phyloP scores from a whole-genome alignment of 1,140 invertebrate genomes.

The Pseudomyrmex sp. region DNA sequence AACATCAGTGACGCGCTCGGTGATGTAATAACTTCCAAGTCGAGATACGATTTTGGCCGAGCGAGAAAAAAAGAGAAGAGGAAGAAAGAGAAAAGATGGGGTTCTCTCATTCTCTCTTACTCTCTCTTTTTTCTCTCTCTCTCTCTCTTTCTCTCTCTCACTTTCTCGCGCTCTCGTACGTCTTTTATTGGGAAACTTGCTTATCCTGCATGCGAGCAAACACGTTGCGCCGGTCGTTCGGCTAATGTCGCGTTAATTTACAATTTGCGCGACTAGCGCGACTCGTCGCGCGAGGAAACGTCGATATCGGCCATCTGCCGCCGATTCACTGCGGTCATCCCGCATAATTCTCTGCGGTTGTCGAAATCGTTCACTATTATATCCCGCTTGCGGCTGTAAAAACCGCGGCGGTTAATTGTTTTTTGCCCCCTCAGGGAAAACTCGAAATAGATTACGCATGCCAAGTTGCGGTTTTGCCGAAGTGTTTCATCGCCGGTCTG shows the following conservation, averaged over 20 bases:
- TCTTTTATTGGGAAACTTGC: constrained; percentile 82
- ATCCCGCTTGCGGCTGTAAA: constrained; percentile 56
- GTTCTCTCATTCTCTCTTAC: constrained; percentile 52
- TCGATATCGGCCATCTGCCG: constrained; percentile 73
- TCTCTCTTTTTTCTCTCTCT: constrained; percentile 61
- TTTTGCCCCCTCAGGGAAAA: constrained; percentile 20
- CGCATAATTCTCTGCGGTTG: constrained; percentile 59
- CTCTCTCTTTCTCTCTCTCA: too few species aligned
- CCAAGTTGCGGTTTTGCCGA: constrained; percentile 50
- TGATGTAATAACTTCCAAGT: constrained; percentile 43
- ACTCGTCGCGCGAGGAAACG: constrained; percentile 51
- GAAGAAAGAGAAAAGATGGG: constrained; percentile 43
- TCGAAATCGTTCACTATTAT: constrained; percentile 57
- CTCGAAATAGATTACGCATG: constrained; percentile 55
- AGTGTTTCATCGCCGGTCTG: constrained; percentile 53
- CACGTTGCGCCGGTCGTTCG: background rate
- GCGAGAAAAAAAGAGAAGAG: background rate
- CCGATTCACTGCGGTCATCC: constrained; percentile 63
- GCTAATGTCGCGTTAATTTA: constrained; percentile 79
- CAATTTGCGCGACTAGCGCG: constrained; percentile 74
- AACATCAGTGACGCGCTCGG: constrained; percentile 1
- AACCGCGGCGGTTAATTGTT: constrained; percentile 58
- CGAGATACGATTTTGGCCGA: background rate
- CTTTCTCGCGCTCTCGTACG: constrained; percentile 42
- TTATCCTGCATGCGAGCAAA: constrained; percentile 17